phyloP scores from a whole-genome alignment of 30 jellyfish, hydroid and myxozoan genomes.

The Cassiopea xamachana region DNA sequence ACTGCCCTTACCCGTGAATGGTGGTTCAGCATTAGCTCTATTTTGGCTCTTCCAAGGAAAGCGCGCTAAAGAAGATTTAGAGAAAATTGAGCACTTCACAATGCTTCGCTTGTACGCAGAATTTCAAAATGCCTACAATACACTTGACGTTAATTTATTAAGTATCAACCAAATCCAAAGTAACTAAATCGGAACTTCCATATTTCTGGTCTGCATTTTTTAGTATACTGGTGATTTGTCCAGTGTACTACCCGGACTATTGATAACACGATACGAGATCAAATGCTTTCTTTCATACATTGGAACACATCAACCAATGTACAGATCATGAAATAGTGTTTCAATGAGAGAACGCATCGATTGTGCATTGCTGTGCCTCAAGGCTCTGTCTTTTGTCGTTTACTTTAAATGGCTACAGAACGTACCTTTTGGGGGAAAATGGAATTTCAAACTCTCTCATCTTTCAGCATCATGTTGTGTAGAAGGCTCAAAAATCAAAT shows the following conservation, averaged over 20 bases:
- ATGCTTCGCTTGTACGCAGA: not conserved
- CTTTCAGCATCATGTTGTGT: too few relatives aligned
- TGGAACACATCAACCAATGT: too few relatives aligned
- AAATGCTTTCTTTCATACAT: too few relatives aligned
- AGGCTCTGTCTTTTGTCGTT: not conserved
- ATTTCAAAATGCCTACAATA: not conserved
- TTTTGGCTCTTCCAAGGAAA: not conserved
- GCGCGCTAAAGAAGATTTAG: not conserved
- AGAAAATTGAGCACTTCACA: constrained; percentile 4
- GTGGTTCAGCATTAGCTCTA: not conserved
- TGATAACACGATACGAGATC: too few relatives aligned
- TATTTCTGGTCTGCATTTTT: not conserved
- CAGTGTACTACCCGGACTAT: too few relatives aligned
- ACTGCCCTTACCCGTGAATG: too few relatives aligned
- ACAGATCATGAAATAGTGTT: too few relatives aligned
- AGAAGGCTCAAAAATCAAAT: too few relatives aligned
- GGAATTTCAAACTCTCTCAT: too few relatives aligned
- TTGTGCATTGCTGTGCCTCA: not conserved
- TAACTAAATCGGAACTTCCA: not conserved
- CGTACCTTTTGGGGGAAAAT: not conserved
- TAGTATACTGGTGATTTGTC: not conserved
- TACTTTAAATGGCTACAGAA: not conserved
- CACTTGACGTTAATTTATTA: not conserved
- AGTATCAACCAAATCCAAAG: not conserved
- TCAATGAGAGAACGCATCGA: too few relatives aligned